Percentiles rank a stretch among this genome's conserved stretches.
Evolutionary conservation across 1,140 invertebrate species (phyloP).

Genomic region (Protaetia brevitarsis): DNA sequence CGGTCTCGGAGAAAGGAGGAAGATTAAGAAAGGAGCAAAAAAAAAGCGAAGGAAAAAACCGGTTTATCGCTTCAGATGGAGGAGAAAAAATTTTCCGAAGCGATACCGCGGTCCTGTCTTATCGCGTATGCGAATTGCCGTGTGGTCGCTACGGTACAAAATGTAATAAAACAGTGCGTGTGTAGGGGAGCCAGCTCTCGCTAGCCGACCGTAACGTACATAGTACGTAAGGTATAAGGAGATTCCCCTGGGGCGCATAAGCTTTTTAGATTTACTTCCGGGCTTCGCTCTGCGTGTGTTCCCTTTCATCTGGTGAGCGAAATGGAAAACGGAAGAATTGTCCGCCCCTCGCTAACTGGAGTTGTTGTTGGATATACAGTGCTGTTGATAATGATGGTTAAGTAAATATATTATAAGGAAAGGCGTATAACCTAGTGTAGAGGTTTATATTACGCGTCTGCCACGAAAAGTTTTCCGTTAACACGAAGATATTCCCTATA

Average conservation of each 20-base stretch:
- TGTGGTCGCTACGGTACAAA: background rate
- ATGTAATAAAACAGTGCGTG: slow-evolving; percentile 2
- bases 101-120: background rate
- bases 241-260: slow-evolving; percentile 6
- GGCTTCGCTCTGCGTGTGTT: background rate
- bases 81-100: background rate
- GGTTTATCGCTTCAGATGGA: background rate
- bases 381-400: no score
- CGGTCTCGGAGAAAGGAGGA: background rate
- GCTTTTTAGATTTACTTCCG: slow-evolving; percentile 16
- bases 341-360: no score
- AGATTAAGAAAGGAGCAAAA: background rate
- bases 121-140: slow-evolving; percentile 10
- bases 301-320: background rate
- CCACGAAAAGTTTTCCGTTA: no score
- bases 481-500: no score
- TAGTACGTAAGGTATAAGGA: slow-evolving; percentile 18
- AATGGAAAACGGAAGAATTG: background rate
- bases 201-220: background rate
- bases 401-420: no score
- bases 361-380: no score
- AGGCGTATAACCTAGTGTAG: no score
- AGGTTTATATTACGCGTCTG: no score
- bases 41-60: background rate
- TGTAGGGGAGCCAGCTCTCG: background rate